Evolutionary conservation across 2,797 vertebrate species (phyloP).

Genomic region (Cossypha heuglini): DNA sequence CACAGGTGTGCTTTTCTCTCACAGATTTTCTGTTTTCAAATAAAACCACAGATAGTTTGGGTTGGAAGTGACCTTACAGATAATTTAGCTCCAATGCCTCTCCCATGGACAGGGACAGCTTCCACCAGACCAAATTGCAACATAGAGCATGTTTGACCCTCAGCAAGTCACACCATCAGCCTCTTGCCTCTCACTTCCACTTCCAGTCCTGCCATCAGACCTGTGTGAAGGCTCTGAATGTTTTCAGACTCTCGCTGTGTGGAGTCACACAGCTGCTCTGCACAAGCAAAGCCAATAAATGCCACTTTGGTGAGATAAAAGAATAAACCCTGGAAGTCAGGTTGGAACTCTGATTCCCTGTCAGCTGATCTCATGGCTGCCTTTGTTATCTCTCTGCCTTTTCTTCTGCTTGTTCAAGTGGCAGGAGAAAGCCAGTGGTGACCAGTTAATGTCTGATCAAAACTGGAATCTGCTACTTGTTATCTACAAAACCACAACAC

Average conservation of each 20-base stretch:
- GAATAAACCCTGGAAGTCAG: background rate
- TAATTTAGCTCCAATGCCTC: background rate
- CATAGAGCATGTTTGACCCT: background rate
- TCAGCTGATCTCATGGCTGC: fast-evolving
- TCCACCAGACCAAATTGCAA: background rate
- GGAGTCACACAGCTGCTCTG: background rate
- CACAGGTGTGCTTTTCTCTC: background rate
- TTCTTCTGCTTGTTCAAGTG: background rate
- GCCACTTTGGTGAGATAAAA: background rate
- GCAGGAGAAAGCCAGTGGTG: background rate
- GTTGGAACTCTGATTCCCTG: background rate
- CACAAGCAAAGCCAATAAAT: fast-evolving
- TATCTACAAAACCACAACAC: background rate
- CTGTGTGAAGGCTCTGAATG: background rate
- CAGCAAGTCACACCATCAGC: background rate
- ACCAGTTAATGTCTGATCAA: background rate
- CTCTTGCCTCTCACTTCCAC: background rate
- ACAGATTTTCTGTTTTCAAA: background rate
- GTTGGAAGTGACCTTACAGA: background rate
- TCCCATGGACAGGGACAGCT: background rate
- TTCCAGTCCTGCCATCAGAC: background rate
- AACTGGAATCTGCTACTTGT: background rate
- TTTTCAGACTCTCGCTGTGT: background rate
- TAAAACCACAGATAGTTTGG: background rate
- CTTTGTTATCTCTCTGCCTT: too few relatives aligned